Base-by-base conservation (phyloP, 2,113 vertebrate species). In the Cyanocitta stelleri region DNA sequence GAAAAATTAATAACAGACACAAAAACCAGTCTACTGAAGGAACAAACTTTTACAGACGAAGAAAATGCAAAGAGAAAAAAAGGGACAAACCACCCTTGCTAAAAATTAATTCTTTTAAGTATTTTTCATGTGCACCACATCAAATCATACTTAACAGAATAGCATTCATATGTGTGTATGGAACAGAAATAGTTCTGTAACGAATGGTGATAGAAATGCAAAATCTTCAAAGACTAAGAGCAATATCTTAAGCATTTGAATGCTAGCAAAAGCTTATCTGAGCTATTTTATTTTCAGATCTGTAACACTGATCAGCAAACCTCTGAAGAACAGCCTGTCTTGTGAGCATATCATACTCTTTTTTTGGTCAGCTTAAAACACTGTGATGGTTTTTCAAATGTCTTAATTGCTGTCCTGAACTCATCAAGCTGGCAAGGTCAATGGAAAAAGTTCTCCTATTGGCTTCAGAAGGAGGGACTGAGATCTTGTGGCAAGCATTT, bases 91-190 rank as follows among this genome's bases (percentile, higher is more conserved):
- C 15, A 62, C 9, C 1, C 41, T 85, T 72, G 43, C 48, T 72
- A 87, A 91, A 93, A 78, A 82, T 37, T 64, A 87, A 72, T 87
- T 75, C 19, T 90, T 66, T 90, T 54, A 85, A 91, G 44, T 73
- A n/a, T 85, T 85, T 87, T 95, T 90, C 61, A 75, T 67, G 30
- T 90, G 71, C 59, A 85, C 89, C 39, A 90, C 71, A 94, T 87
- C 37, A 93, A 85, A 87, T 73, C n/a, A 66, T 77, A 59, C 59
- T 87, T 62, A 87, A 83, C n/a, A 61, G 56, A 93, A 91, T 32
- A 71, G 19, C 39, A 90, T 85, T 94, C 81, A 75, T 82, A 79
- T 85, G 51, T 69, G 51, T 83, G 48, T 54, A 52, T 19, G 46
- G 37, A 93, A 56, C 39, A 91, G 59, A 87, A 91, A 94, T 41